These are phyloP conservation scores for Ceyx melanurus DNA, from an alignment of 2,113 vertebrate genomes.

Conservation along the genomic window DNA sequence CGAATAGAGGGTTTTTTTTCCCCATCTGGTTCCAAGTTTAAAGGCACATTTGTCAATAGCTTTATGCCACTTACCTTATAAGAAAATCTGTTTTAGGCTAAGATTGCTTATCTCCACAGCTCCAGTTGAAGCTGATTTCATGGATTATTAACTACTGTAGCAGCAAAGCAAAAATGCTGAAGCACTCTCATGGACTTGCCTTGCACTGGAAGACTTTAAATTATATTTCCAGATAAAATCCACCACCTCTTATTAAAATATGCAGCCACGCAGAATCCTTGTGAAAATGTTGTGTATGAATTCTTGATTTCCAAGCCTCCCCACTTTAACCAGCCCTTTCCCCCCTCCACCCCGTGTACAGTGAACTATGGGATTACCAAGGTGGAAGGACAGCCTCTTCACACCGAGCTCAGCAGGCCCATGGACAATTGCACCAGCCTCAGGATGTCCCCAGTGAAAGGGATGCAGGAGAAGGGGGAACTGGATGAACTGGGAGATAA, in stretches of 20 bases:
- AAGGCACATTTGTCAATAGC: not conserved
- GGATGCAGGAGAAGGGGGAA: conserved; percentile 84
- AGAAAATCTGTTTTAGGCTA: not conserved
- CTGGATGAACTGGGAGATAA: conserved; percentile 91
- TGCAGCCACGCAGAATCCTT: not conserved
- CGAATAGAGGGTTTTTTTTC: not conserved
- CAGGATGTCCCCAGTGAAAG: conserved; percentile 85
- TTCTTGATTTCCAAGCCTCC: not conserved
- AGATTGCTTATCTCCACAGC: not conserved
- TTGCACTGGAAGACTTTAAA: not conserved
- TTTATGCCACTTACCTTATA: not conserved
- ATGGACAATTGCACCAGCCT: conserved; percentile 88
- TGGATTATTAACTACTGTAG: conserved; percentile 6
- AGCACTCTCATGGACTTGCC: not conserved
- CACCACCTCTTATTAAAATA: accelerated
- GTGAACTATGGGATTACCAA: conserved; percentile 86
- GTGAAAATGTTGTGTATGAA: not conserved
- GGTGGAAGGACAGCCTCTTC: conserved; percentile 85
- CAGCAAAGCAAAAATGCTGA: not conserved
- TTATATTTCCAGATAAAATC: not conserved
- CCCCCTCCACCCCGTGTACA: conserved; percentile 44
- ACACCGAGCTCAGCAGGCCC: conserved; percentile 82
- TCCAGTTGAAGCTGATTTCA: conserved; percentile 13
- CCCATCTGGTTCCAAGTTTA: not conserved
- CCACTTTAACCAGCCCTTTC: conserved; percentile 7